phyloP scores from a whole-genome alignment of 1,140 invertebrate genomes.

The Diorhabda sublineata region DNA sequence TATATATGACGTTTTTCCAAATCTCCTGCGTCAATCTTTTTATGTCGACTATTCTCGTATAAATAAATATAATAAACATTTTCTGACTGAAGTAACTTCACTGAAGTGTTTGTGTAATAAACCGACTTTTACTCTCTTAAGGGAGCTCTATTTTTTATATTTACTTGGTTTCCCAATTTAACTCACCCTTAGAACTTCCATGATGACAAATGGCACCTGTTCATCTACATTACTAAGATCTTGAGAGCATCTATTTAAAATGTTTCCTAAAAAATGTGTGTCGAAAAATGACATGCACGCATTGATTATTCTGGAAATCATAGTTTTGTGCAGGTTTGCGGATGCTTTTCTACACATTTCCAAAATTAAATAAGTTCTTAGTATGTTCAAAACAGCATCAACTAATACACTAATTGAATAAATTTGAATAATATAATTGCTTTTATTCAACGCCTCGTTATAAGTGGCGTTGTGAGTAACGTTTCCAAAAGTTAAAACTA shows the following conservation, averaged over 20 bases:
- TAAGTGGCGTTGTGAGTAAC: constrained; percentile 2
- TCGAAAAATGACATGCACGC: constrained; percentile 38
- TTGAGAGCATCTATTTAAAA: constrained; percentile 38
- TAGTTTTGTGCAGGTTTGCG: constrained; percentile 30
- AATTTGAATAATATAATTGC: not conserved
- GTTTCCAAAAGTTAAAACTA: constrained; percentile 6
- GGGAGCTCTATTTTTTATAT: too few species aligned
- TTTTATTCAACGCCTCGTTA: not conserved
- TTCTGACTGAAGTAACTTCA: too few species aligned
- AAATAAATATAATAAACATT: too few species aligned
- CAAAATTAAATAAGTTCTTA: constrained; percentile 16
- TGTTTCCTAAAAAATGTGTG: constrained; percentile 36
- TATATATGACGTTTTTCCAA: not conserved
- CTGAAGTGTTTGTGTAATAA: too few species aligned
- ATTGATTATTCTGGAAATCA: constrained; percentile 27
- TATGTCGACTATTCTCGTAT: not conserved
- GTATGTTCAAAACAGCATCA: not conserved
- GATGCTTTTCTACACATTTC: constrained; percentile 28
- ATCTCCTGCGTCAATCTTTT: not conserved
- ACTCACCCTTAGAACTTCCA: constrained; percentile 36
- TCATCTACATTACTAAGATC: constrained; percentile 36
- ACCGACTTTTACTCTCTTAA: too few species aligned
- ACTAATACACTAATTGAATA: not conserved
- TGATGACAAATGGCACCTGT: constrained; percentile 53
- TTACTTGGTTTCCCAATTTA: not conserved